Percentiles rank a stretch among this genome's conserved stretches.
These are phyloP conservation scores for Calosoma granatense DNA, from an alignment of 1,140 invertebrate species.

Conservation along the genomic window DNA sequence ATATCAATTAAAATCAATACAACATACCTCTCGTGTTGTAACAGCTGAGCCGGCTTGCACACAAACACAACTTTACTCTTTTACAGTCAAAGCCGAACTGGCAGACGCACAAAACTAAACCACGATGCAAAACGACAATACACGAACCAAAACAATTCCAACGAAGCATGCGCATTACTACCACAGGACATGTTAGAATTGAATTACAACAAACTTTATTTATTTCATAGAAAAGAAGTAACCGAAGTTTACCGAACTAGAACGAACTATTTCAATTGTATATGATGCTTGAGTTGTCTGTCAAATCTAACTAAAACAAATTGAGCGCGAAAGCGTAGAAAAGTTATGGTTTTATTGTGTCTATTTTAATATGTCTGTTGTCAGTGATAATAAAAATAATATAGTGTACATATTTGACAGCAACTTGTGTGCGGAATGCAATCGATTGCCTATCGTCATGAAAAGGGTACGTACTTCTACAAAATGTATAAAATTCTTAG, in stretches of 20 bases:
- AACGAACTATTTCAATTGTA: neutral
- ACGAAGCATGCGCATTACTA: neutral
- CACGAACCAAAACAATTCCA: neutral
- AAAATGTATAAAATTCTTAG: neutral
- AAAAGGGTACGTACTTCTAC: conserved; percentile 25
- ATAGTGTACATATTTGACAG: neutral
- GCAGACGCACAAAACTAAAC: neutral
- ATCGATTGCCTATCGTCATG: conserved; percentile 29
- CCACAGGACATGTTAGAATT: neutral
- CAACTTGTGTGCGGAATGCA: conserved; percentile 19
- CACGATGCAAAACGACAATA: neutral
- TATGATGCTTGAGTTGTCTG: neutral
- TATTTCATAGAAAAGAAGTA: neutral
- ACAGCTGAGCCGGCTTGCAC: neutral
- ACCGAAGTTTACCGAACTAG: neutral
- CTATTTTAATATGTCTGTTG: neutral
- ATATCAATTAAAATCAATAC: neutral
- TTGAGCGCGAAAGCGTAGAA: neutral
- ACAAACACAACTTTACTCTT: neutral
- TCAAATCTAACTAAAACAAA: no score
- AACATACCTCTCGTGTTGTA: neutral
- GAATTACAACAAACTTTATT: neutral
- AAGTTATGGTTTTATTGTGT: neutral
- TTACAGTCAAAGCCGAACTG: neutral
- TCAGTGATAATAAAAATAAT: neutral